phyloP scores from a whole-genome alignment of 2,113 vertebrate genomes.

The Scytalopus superciliaris region DNA sequence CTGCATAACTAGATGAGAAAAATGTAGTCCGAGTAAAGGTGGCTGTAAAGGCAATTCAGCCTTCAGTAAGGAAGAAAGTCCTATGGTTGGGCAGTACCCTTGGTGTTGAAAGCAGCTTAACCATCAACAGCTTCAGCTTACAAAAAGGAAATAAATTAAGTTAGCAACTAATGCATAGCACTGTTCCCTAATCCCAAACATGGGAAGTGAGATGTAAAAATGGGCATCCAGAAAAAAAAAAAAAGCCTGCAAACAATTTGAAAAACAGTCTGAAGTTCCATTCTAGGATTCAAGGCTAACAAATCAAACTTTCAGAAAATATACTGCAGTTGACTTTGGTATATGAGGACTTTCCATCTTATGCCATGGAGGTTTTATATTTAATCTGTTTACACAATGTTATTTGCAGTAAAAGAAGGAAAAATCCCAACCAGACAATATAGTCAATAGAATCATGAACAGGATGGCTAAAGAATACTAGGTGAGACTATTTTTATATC shows the following conservation, averaged over 20 bases:
- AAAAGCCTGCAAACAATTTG: not conserved
- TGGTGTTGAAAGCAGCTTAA: not conserved
- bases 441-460: not conserved
- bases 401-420: not conserved
- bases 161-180: not conserved
- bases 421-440: not conserved
- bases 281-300: not conserved
- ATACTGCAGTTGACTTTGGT: not conserved
- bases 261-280: not conserved
- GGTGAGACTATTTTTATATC: not conserved
- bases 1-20: not conserved
- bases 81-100: not conserved
- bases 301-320: not conserved
- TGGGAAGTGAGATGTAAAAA: not conserved
- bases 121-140: not conserved
- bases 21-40: not conserved
- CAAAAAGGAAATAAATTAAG: not conserved
- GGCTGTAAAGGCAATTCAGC: not conserved
- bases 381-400: not conserved
- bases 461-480: not conserved
- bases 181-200: not conserved
- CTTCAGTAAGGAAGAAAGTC: not conserved
- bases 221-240: not conserved
- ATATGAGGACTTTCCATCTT: not conserved
- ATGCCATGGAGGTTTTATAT: not conserved